Evolutionary conservation across 2,113 vertebrate species (phyloP), one percentile per base, ranked within the genome.

Genomic region (Physeter macrocephalus): DNA sequence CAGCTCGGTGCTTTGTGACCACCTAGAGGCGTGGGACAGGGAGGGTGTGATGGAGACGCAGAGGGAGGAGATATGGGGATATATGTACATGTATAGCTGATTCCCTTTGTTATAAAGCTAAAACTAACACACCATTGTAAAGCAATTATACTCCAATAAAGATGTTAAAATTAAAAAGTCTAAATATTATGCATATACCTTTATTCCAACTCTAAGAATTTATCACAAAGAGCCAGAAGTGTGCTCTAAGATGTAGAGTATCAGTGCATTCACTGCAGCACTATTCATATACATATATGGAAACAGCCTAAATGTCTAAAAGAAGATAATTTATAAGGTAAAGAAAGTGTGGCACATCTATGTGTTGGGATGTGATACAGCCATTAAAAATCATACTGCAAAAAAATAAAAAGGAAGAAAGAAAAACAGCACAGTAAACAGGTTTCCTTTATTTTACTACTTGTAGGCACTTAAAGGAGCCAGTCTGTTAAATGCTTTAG

Each of bases 211-310:
- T 90, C 88, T 89, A 82, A 92, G 57, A 90, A 86, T 82, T 41
- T 66, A 93, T 81, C 86, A 86, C 11, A 77, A 91, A 88, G 59
- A 90, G 67, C 83, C 27, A 92, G 75, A 96, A 90, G 49, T 64
- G 21, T 62, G 10, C 69, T 8, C 13, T 74, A 64, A 92, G 21
- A 27, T 71, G 4, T 6, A 57, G 36, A 36, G 25, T 49, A 66
- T 52, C 81, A 69, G 43, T 52, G 3, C 69, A 61, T 90, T 78
- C 4, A 8, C 6, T 57, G 36, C 23, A 78, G 23, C 21, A 34
- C 18, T 71, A 49, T 57, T 71, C 59, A 74, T 54, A 62, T 71
- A 77, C 29, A 15, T 1, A 20, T 20, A 66, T 25, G 49, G n/a
- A 90, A 54, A 54, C 6, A 72, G 62, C 4, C n/a, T 94, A 90